Evolutionary conservation across 2,113 vertebrate genomes (phyloP).

Genomic region (Eretmochelys imbricata): DNA sequence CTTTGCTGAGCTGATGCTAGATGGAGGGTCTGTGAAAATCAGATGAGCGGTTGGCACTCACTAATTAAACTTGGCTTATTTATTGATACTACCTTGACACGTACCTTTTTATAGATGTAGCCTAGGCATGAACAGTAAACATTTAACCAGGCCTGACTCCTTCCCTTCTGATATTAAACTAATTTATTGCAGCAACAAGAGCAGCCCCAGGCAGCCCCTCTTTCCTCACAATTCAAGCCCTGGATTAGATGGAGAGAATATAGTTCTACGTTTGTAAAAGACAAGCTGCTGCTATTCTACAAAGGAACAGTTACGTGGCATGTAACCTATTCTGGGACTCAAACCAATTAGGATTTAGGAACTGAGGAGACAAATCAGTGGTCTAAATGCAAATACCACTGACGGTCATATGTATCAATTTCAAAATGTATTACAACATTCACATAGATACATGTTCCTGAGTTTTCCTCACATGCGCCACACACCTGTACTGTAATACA

Average conservation of each 20-base stretch:
- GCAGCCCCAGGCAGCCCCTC: neutral
- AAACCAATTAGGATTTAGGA: neutral
- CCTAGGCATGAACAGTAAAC: neutral
- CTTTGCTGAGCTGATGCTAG: constrained; percentile 6
- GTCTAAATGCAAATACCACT: neutral
- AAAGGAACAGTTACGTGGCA: neutral
- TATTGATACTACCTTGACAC: neutral
- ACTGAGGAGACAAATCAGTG: neutral
- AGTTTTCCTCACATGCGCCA: accelerated
- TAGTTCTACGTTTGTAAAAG: neutral
- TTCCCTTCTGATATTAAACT: neutral
- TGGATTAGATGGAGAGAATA: neutral
- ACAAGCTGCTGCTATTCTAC: neutral
- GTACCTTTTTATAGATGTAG: neutral
- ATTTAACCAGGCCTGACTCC: neutral
- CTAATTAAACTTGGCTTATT: constrained; percentile 28
- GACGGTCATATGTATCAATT: neutral
- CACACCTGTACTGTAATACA: accelerated
- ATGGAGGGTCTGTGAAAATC: constrained; percentile 33
- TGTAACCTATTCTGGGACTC: neutral
- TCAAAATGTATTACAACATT: neutral
- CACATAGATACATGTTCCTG: neutral
- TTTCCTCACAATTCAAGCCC: accelerated
- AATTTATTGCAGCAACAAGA: neutral
- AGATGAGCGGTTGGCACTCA: constrained; percentile 5